Evolutionary conservation across 2,888 invertebrate species (phyloP).

Genomic region (Eurois occulta): DNA sequence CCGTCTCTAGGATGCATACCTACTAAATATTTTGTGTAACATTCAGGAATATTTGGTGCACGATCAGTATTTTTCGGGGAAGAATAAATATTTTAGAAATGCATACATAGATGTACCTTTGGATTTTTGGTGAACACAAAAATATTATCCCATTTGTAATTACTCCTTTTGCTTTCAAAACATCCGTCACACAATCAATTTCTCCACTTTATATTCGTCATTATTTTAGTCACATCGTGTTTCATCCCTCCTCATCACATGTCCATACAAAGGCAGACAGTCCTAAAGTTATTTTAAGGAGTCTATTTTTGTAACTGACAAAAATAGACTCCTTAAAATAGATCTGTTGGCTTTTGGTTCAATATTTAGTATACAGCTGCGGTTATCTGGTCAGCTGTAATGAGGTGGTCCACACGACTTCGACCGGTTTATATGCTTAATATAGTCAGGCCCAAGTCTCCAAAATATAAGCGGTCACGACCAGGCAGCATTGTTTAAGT

Average conservation of each 20-base stretch:
- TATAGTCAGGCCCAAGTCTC: neutral
- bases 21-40: no score
- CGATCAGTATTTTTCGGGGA: no score
- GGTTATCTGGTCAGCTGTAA: constrained; percentile 1
- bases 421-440: constrained; percentile 15
- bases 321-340: no score
- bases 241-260: neutral
- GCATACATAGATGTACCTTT: no score
- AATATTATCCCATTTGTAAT: no score
- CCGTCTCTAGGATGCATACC: no score
- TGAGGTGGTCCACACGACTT: constrained; percentile 5
- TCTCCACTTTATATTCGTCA: neutral
- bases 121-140: no score
- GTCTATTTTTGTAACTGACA: neutral
- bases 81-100: no score
- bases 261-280: neutral
- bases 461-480: constrained; percentile 6
- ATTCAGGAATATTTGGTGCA: no score
- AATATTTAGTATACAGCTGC: neutral
- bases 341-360: constrained; percentile 8
- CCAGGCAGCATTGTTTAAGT: neutral
- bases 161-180: neutral
- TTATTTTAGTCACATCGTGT: neutral
- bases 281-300: neutral
- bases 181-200: neutral